A percentile compares a stretch with the other conserved stretches of the same genome.
These are phyloP conservation scores for Pantala flavescens DNA, from an alignment of 1,140 invertebrate species.

Conservation along the genomic window DNA sequence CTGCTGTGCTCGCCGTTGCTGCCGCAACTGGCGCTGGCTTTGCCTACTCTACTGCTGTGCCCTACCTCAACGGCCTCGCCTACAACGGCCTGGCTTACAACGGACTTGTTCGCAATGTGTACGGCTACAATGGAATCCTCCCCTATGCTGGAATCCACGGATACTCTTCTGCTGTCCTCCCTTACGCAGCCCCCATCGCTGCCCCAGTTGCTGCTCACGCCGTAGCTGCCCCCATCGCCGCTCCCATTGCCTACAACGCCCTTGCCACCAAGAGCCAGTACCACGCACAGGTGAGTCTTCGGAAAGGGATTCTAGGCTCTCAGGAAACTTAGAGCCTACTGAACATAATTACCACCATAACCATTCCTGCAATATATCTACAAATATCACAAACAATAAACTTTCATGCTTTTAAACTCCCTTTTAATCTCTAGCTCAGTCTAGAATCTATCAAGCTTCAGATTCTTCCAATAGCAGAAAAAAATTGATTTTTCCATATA, in stretches of 20 bases:
- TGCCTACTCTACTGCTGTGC: background rate
- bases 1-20: constrained; percentile 22
- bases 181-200: constrained; percentile 19
- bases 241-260: constrained; percentile 30
- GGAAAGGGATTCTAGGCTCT: too few species aligned
- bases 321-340: too few species aligned
- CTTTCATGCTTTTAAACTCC: too few species aligned
- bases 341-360: too few species aligned
- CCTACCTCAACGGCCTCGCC: constrained; percentile 13
- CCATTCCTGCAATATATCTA: too few species aligned
- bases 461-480: too few species aligned
- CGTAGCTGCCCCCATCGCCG: constrained; percentile 29
- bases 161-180: background rate
- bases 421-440: too few species aligned
- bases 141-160: background rate
- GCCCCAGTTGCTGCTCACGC: constrained; percentile 27
- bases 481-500: too few species aligned
- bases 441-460: too few species aligned
- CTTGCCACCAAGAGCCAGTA: constrained; percentile 36
- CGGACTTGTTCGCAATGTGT: background rate
- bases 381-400: too few species aligned
- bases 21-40: constrained; percentile 24
- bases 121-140: background rate
- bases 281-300: background rate
- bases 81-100: constrained; percentile 9